Evolutionary conservation across 2,113 vertebrate species (phyloP).

Genomic region (Eira barbara): DNA sequence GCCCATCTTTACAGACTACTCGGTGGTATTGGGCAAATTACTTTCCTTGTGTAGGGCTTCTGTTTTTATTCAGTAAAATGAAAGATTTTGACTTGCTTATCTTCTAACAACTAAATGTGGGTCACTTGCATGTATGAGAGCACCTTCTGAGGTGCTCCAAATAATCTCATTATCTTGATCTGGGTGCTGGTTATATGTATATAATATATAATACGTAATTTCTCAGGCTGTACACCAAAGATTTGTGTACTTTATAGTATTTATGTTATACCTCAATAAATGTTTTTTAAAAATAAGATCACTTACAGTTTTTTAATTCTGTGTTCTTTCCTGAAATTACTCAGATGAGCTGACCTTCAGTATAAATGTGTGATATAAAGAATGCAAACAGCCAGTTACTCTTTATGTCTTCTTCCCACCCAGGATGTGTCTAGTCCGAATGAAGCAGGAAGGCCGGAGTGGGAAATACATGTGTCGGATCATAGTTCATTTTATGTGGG

Average conservation of each 20-base stretch:
- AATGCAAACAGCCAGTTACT: background rate
- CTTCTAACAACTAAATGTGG: background rate
- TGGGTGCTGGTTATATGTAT: background rate
- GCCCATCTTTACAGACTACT: background rate
- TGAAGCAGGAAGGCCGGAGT: slow-evolving; percentile 95
- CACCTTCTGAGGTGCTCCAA: background rate
- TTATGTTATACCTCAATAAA: background rate
- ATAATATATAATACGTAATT: background rate
- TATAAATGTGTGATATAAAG: background rate
- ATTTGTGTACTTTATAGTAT: background rate
- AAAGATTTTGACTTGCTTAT: background rate
- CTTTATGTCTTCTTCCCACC: slow-evolving; percentile 34
- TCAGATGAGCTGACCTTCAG: background rate
- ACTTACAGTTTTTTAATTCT: background rate
- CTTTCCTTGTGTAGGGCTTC: background rate
- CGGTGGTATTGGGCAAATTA: background rate
- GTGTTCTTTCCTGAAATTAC: background rate
- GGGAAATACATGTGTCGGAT: slow-evolving; percentile 98
- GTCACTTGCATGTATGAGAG: background rate
- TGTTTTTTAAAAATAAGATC: background rate
- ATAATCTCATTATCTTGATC: background rate
- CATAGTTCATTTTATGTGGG: slow-evolving; percentile 99
- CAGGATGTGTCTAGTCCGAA: slow-evolving; percentile 98
- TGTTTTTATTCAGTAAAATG: background rate
- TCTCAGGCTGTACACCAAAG: background rate